phyloP scores from a whole-genome alignment of 2,888 invertebrate genomes.

The Oscheius onirici region DNA sequence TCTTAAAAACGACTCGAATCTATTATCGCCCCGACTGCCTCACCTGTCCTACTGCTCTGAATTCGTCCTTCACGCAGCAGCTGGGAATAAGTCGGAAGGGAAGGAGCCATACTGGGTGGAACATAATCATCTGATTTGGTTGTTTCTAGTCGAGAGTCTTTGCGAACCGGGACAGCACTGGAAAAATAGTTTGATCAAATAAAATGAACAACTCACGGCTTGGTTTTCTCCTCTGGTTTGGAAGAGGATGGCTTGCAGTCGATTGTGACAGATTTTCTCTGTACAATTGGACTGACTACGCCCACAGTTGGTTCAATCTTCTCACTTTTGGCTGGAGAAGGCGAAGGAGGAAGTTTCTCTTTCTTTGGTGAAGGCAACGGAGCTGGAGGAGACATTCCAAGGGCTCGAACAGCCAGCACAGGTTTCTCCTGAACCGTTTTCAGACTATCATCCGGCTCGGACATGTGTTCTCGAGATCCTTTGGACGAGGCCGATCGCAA shows the following conservation, averaged over 20 bases:
- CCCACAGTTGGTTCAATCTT: constrained; percentile 72
- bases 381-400: constrained; percentile 43
- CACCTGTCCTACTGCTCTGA: constrained; percentile 23
- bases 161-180: constrained; percentile 36
- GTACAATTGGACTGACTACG: constrained; percentile 81
- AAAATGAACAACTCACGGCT: constrained; percentile 22
- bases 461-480: constrained; percentile 21
- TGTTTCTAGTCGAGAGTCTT: constrained; percentile 57
- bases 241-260: constrained; percentile 25
- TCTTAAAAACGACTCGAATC: constrained; percentile 25
- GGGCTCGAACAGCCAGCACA: constrained; percentile 55
- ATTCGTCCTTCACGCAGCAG: constrained; percentile 49
- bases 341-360: constrained; percentile 1
- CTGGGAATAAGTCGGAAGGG: constrained; percentile 50
- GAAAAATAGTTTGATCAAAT: not conserved
- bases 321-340: constrained; percentile 25
- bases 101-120: constrained; percentile 12
- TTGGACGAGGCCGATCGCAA: constrained; percentile 52
- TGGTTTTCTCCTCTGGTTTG: constrained; percentile 34
- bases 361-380: constrained; percentile 11
- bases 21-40: constrained; percentile 1
- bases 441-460: constrained; percentile 14
- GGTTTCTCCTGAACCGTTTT: constrained; percentile 47
- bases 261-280: constrained; percentile 34
- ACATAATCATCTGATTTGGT: constrained; percentile 33